These are phyloP conservation scores for Esperia sulphurella DNA, from an alignment of 2,888 invertebrate species.

Conservation along the genomic window DNA sequence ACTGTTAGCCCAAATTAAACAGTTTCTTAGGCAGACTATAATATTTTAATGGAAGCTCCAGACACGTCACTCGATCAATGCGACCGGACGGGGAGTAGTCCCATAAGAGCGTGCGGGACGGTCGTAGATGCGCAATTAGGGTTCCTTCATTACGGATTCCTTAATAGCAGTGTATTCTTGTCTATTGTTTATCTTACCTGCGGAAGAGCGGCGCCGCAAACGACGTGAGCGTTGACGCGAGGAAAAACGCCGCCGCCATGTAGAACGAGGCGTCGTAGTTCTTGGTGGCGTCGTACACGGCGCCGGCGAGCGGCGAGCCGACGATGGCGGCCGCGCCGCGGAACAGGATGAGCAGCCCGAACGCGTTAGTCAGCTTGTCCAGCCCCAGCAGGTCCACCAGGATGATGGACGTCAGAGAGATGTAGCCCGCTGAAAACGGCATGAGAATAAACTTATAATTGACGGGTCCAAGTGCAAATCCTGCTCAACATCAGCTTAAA, in stretches of 20 bases:
- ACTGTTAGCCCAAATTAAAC: too few relatives aligned
- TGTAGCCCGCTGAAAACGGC: slow-evolving; percentile 89
- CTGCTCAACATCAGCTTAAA: too few relatives aligned
- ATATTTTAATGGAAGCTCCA: too few relatives aligned
- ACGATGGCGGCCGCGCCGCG: slow-evolving; percentile 96
- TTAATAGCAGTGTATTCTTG: too few relatives aligned
- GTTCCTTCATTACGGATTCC: too few relatives aligned
- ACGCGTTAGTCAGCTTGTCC: slow-evolving; percentile 97
- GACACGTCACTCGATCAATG: too few relatives aligned
- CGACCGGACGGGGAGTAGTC: too few relatives aligned
- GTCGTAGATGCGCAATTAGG: too few relatives aligned
- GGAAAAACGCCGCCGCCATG: slow-evolving; percentile 94
- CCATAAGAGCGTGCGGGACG: too few relatives aligned
- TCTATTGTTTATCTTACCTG: slow-evolving; percentile 40
- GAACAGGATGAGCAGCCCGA: slow-evolving; percentile 96
- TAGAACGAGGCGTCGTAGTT: slow-evolving; percentile 94
- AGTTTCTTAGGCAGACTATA: too few relatives aligned
- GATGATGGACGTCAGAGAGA: slow-evolving; percentile 98
- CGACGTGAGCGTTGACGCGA: slow-evolving; percentile 90
- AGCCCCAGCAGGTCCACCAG: slow-evolving; percentile 97
- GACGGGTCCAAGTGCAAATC: too few relatives aligned
- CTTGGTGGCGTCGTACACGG: slow-evolving; percentile 92
- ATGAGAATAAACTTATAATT: not conserved
- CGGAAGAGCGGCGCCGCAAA: slow-evolving; percentile 87
- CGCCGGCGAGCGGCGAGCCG: slow-evolving; percentile 91